phyloP scores from a whole-genome alignment of 2,113 vertebrate genomes.

The Siniperca chuatsi region DNA sequence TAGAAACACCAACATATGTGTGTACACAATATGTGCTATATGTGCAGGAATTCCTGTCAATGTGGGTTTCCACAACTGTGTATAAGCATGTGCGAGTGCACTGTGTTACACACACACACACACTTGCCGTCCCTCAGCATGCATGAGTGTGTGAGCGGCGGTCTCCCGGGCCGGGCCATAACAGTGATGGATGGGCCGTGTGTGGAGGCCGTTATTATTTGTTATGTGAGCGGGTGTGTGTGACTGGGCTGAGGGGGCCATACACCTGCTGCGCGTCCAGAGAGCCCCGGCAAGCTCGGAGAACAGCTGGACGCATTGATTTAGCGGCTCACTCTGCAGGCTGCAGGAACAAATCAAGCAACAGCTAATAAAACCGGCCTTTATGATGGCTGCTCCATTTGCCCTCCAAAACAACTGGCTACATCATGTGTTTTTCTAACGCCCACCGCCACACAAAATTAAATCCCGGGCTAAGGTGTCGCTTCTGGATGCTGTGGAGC shows the following conservation, averaged over 20 bases:
- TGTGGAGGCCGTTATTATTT: constrained; percentile 97
- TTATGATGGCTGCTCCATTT: constrained; percentile 88
- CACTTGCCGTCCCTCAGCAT: constrained; percentile 12
- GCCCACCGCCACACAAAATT: constrained; percentile 90
- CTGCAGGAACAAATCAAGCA: constrained; percentile 97
- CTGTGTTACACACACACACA: constrained; percentile 29
- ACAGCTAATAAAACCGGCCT: constrained; percentile 96
- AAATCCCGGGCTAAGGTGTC: constrained; percentile 93
- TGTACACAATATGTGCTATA: constrained; percentile 1
- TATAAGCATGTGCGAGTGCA: constrained; percentile 7
- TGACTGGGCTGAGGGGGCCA: constrained; percentile 87
- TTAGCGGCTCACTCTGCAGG: constrained; percentile 91
- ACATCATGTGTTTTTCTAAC: constrained; percentile 97
- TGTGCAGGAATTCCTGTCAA: constrained; percentile 54
- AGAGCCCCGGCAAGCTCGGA: constrained; percentile 84
- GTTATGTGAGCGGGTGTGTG: constrained; percentile 94
- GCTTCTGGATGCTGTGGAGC: constrained; percentile 88
- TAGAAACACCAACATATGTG: not conserved
- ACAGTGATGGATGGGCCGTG: constrained; percentile 95
- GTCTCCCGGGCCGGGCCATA: constrained; percentile 88
- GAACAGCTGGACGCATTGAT: constrained; percentile 98
- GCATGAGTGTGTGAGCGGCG: constrained; percentile 76
- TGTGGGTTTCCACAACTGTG: constrained; percentile 63
- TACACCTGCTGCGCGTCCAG: constrained; percentile 96
- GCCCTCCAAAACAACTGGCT: constrained; percentile 95